Conservation (phyloP, 2,888 invertebrate genomes). For the Athalia circularis region DNA sequence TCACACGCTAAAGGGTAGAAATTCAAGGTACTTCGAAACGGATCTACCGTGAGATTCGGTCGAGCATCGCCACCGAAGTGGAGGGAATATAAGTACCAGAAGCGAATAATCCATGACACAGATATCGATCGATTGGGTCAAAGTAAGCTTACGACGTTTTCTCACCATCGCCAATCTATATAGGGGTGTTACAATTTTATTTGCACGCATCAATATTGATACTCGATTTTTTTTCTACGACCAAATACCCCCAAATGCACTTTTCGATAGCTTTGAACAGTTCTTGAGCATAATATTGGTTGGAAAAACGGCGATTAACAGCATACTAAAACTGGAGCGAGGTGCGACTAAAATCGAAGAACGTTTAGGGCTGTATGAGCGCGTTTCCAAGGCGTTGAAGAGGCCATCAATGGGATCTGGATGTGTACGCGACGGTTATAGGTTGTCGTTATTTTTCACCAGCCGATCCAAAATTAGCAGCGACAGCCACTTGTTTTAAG, state of each 20-base stretch:
- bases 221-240: too few relatives aligned
- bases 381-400: neutral
- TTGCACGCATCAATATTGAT: too few relatives aligned
- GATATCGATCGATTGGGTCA: too few relatives aligned
- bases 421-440: constrained; percentile 2
- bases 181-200: too few relatives aligned
- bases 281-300: too few relatives aligned
- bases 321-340: too few relatives aligned
- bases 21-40: constrained; percentile 29
- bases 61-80: neutral
- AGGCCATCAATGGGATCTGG: constrained; percentile 19
- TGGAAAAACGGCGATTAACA: too few relatives aligned
- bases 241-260: too few relatives aligned
- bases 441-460: constrained; percentile 37
- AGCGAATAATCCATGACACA: neutral
- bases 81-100: neutral
- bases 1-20: constrained; percentile 44
- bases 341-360: neutral
- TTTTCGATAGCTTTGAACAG: too few relatives aligned
- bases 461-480: constrained; percentile 45
- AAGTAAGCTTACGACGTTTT: too few relatives aligned
- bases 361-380: neutral
- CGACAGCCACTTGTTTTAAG: constrained; percentile 61
- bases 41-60: neutral
- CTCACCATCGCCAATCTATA: too few relatives aligned